phyloP scores from a whole-genome alignment of 2,888 invertebrate species.

The Paralinhomoeus sp. region DNA sequence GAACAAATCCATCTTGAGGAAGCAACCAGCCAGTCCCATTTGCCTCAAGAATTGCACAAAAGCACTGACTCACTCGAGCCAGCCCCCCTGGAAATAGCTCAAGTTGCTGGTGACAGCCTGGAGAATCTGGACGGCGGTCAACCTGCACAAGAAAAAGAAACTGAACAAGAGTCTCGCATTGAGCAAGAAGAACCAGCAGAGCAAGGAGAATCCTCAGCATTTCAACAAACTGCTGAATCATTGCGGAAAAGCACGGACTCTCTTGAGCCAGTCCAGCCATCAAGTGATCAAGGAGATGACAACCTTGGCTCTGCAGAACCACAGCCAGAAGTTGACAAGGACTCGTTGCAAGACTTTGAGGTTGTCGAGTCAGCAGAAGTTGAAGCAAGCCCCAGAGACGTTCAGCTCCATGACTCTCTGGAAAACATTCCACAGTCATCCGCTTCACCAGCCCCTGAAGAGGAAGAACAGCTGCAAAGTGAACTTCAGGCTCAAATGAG shows the following conservation, averaged over 20 bases:
- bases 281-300: not conserved
- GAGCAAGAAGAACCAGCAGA: no score
- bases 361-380: not conserved
- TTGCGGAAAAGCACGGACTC: not conserved
- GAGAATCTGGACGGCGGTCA: no score
- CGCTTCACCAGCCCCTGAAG: not conserved
- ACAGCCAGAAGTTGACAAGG: slow-evolving; percentile 8
- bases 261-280: not conserved
- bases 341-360: slow-evolving; percentile 16
- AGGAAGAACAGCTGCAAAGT: not conserved
- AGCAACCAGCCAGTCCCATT: no score
- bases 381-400: no score
- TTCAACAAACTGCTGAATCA: no score
- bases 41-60: not conserved
- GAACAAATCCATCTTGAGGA: no score
- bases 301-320: not conserved
- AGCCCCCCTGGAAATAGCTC: no score
- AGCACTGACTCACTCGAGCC: no score
- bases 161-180: slow-evolving; percentile 16
- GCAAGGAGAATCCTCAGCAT: no score
- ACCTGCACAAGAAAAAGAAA: not conserved
- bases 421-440: not conserved
- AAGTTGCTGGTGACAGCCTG: not conserved
- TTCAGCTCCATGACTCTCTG: not conserved
- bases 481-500: not conserved